These are phyloP conservation scores for Drosophila auraria DNA, from an alignment of 1,140 invertebrate species.

Conservation along the genomic window DNA sequence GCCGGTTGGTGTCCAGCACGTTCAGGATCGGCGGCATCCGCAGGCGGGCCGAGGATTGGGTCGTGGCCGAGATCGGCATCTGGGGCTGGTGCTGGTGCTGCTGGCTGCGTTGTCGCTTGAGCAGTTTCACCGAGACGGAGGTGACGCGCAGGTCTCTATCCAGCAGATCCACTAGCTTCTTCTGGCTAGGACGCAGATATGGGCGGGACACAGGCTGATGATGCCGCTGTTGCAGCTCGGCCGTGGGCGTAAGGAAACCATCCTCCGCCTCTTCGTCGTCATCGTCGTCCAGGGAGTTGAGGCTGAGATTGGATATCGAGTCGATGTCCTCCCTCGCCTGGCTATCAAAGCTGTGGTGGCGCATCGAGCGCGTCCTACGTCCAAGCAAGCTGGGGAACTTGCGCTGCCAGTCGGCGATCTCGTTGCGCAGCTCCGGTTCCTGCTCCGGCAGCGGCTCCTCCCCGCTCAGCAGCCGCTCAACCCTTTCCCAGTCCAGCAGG, in stretches of 20 bases:
- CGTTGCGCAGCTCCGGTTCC: slow-evolving; percentile 75
- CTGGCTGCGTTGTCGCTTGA: slow-evolving; percentile 56
- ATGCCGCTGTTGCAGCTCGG: slow-evolving; percentile 25
- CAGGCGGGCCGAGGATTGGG: slow-evolving; percentile 58
- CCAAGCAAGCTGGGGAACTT: slow-evolving; percentile 72
- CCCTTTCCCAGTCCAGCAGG: slow-evolving; percentile 78
- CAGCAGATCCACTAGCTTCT: slow-evolving; percentile 58
- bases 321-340: slow-evolving; percentile 56
- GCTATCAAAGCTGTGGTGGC: slow-evolving; percentile 65
- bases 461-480: slow-evolving; percentile 75
- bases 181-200: slow-evolving; percentile 49
- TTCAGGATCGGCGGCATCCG: slow-evolving; percentile 82
- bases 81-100: slow-evolving; percentile 28
- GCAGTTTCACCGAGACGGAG: slow-evolving; percentile 64
- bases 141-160: slow-evolving; percentile 68
- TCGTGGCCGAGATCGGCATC: slow-evolving; percentile 37
- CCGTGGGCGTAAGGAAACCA: slow-evolving; percentile 69
- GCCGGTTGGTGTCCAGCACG: slow-evolving; percentile 71
- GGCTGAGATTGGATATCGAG: slow-evolving; percentile 72
- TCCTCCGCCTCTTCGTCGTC: slow-evolving; percentile 65
- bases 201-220: slow-evolving; percentile 28
- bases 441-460: slow-evolving; percentile 63
- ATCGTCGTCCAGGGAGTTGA: slow-evolving; percentile 66
- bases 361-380: slow-evolving; percentile 40
- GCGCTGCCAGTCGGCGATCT: slow-evolving; percentile 79